phyloP scores from a whole-genome alignment of 2,113 vertebrate genomes.

The Myocastor coypus region DNA sequence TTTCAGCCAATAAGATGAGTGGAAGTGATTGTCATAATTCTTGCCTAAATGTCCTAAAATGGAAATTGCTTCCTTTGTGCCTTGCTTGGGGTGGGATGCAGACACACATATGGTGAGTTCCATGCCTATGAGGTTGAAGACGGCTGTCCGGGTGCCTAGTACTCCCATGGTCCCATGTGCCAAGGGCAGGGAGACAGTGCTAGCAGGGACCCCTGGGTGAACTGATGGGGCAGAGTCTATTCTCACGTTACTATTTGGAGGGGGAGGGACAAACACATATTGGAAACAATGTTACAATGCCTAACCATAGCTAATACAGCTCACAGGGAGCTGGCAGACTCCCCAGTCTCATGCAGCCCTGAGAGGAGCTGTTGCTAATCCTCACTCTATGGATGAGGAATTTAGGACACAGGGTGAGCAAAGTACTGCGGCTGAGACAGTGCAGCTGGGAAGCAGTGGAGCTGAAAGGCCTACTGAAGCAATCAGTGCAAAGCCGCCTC shows the following conservation, averaged over 20 bases:
- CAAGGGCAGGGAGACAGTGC: background rate
- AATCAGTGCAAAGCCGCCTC: background rate
- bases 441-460: background rate
- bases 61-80: background rate
- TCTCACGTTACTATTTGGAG: background rate
- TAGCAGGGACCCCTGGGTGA: background rate
- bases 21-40: background rate
- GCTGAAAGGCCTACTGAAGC: background rate
- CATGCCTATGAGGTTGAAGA: background rate
- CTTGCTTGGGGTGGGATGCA: background rate
- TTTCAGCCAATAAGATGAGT: background rate
- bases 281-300: background rate
- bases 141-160: background rate
- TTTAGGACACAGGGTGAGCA: background rate
- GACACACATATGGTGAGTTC: background rate
- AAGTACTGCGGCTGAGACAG: background rate
- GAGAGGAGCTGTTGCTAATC: too few relatives aligned
- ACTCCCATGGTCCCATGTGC: background rate
- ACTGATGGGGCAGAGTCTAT: too few relatives aligned
- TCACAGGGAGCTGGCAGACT: background rate
- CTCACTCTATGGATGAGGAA: background rate
- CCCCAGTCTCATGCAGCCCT: background rate
- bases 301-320: background rate
- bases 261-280: background rate
- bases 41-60: background rate